These are phyloP conservation scores for Anthonomus grandis DNA, from an alignment of 1,140 invertebrate genomes.

Conservation along the genomic window DNA sequence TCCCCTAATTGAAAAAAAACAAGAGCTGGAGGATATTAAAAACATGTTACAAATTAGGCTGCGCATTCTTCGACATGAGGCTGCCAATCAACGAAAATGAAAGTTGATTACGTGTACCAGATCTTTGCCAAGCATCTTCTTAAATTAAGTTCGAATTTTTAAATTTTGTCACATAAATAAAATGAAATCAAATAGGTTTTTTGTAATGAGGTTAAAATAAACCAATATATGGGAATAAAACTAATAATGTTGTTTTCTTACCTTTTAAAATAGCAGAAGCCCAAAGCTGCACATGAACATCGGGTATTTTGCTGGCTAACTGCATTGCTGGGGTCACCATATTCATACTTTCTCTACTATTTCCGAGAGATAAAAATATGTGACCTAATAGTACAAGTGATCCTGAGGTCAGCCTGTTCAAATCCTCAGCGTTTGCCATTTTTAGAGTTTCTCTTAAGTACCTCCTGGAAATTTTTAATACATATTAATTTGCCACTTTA, in stretches of 20 bases:
- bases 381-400: constrained; percentile 91
- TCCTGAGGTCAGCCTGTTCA: constrained; percentile 92
- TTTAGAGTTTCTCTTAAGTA: constrained; percentile 93
- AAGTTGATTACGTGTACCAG: no score
- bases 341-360: constrained; percentile 94
- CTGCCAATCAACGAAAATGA: no score
- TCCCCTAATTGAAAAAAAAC: neutral
- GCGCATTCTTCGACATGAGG: no score
- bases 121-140: no score
- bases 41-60: no score
- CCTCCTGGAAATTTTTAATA: constrained; percentile 75
- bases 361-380: constrained; percentile 92
- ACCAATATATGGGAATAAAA: no score
- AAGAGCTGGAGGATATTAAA: neutral
- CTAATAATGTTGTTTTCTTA: constrained; percentile 46
- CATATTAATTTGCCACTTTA: no score
- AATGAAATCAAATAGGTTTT: no score
- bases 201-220: no score
- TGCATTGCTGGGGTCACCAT: constrained; percentile 99
- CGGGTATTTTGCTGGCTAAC: constrained; percentile 94
- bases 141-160: no score
- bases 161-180: no score
- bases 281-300: constrained; percentile 97
- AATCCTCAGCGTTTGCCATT: constrained; percentile 97
- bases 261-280: constrained; percentile 95